Evolutionary conservation across 1,140 invertebrate genomes (phyloP), one percentile per base, ranked within the genome.

Genomic region (Drosophila varians): DNA sequence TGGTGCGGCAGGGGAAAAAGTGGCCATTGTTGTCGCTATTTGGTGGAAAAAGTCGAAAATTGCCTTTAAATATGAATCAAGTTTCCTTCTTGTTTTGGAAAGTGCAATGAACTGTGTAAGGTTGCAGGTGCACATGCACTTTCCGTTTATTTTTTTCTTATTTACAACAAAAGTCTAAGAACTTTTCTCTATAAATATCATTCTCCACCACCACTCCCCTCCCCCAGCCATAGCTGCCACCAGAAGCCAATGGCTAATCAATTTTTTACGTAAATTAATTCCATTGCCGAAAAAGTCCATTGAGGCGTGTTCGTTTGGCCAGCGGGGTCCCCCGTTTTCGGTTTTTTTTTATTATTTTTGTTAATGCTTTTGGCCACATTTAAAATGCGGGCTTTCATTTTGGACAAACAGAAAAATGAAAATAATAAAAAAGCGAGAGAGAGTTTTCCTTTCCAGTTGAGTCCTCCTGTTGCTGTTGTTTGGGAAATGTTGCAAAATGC

Each of bases 241-340:
- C 21, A 2, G 4, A 21, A 2, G 4, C 21, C 19, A n/a, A 1
- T 42, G n/a, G 65, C 74, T 90, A 82, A 90, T 86, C 74, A 89
- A 90, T 90, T 90, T 89, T 90, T 88, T 58, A 90, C 77, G 68
- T 68, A 90, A 90, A 86, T 90, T 86, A 90, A 90, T 90, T 90
- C 86, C 90, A 90, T 90, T 90, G 86, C 82, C 89, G 71, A 90
- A 90, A 89, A 90, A 75, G 80, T 54, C 77, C 89, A 90, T 76
- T 90, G 84, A 90, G 78, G 73, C 89, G 73, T 90, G 71, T 54
- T 55, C 74, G 42, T 62, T 71, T 88, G 68, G 54, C 66, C 64
- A 69, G 69, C 76, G 76, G 86, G 40, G 9, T 42, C 8, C 21
- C 4, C 65, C 26, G 2, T 23, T n/a, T 7, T 11, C 8, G 3